Evolutionary conservation across 2,888 invertebrate species (phyloP).

Genomic region (Xanthorhoe designata): DNA sequence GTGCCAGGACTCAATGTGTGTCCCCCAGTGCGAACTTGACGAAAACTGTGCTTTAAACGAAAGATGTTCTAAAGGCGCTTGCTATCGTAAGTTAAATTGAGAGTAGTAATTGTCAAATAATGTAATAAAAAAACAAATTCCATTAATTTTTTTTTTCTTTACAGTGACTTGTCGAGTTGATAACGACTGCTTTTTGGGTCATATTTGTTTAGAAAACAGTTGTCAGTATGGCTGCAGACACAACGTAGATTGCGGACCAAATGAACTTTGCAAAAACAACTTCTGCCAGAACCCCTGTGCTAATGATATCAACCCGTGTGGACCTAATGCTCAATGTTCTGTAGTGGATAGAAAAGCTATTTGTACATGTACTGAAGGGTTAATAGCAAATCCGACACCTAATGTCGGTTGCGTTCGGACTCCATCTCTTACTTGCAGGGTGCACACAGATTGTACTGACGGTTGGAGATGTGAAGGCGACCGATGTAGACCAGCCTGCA

Average conservation of each 20-base stretch:
- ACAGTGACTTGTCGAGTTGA: slow-evolving; percentile 94
- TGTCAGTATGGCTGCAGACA: slow-evolving; percentile 94
- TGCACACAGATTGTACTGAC: slow-evolving; percentile 90
- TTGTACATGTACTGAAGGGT: slow-evolving; percentile 91
- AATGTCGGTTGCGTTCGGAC: slow-evolving; percentile 94
- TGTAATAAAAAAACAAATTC: slow-evolving; percentile 7
- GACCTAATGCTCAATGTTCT: slow-evolving; percentile 93
- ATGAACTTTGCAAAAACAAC: slow-evolving; percentile 93
- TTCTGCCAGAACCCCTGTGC: slow-evolving; percentile 92
- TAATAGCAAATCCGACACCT: slow-evolving; percentile 95
- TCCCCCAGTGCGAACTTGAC: slow-evolving; percentile 90
- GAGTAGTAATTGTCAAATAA: no score
- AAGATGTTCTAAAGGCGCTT: slow-evolving; percentile 93
- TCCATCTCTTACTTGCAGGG: slow-evolving; percentile 90
- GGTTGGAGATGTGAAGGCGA: slow-evolving; percentile 91
- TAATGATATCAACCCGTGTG: slow-evolving; percentile 89
- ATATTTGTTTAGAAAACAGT: slow-evolving; percentile 94
- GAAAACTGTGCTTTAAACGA: slow-evolving; percentile 95
- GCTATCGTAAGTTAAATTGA: slow-evolving; percentile 87
- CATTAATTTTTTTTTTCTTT: slow-evolving; percentile 44
- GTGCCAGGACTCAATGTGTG: slow-evolving; percentile 93
- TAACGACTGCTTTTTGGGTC: slow-evolving; percentile 96
- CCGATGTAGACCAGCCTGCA: slow-evolving; percentile 92
- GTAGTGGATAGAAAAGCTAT: slow-evolving; percentile 92
- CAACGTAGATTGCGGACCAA: slow-evolving; percentile 94